phyloP scores from a whole-genome alignment of 2,113 vertebrate species.

The Rhabdornis inornatus region DNA sequence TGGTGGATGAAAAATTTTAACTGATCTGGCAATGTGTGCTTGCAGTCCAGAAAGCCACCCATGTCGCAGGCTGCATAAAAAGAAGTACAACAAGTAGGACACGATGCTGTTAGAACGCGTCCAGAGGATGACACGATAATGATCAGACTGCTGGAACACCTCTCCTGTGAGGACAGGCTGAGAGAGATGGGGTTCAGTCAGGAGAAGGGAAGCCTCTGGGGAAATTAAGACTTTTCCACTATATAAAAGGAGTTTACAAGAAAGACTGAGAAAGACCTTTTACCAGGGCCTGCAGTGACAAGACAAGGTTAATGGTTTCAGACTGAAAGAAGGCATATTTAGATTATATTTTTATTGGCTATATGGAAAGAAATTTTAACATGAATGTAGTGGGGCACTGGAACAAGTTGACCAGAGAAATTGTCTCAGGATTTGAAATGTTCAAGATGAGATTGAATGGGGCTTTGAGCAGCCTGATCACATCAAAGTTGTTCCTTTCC shows the following conservation, averaged over 20 bases:
- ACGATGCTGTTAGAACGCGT: fast-evolving
- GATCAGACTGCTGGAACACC: background rate
- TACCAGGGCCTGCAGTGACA: background rate
- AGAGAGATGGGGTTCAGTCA: background rate
- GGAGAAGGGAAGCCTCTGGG: background rate
- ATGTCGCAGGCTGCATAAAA: background rate
- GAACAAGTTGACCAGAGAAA: background rate
- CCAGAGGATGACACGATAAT: fast-evolving
- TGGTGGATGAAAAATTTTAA: background rate
- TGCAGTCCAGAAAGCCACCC: background rate
- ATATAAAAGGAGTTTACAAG: background rate
- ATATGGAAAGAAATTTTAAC: background rate
- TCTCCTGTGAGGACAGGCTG: background rate
- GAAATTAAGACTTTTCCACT: fast-evolving
- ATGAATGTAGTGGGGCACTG: background rate
- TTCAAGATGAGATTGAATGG: background rate
- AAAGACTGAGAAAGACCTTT: background rate
- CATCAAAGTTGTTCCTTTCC: background rate
- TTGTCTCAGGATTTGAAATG: background rate
- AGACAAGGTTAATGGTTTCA: background rate
- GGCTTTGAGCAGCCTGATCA: background rate
- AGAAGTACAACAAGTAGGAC: background rate
- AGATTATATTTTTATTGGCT: background rate
- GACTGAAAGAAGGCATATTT: background rate
- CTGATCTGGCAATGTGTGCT: background rate